Conservation (phyloP, 2,113 vertebrate genomes). For the Hirundichthys speculiger region DNA sequence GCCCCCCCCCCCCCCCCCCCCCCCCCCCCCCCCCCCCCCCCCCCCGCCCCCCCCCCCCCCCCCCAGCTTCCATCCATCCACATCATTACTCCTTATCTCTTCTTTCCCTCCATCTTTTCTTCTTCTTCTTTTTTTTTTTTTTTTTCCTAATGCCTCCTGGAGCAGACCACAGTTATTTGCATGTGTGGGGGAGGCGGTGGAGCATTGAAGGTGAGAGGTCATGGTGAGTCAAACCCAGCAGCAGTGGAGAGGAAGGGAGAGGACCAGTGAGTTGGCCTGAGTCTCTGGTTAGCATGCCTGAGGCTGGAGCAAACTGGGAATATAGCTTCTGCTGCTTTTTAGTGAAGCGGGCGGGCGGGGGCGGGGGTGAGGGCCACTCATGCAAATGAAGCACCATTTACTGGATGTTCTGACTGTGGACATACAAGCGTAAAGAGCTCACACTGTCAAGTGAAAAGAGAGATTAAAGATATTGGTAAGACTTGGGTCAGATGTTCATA, state of each 20-base stretch:
- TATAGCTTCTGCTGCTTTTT: slow-evolving; percentile 57
- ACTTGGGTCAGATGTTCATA: neutral
- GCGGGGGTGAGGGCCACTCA: slow-evolving; percentile 65
- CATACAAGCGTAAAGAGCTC: slow-evolving; percentile 40
- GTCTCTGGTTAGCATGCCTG: slow-evolving; percentile 70
- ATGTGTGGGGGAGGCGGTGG: slow-evolving; percentile 80
- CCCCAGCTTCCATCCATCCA: slow-evolving; percentile 30
- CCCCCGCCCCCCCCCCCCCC: slow-evolving; percentile 14
- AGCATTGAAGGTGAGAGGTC: slow-evolving; percentile 76
- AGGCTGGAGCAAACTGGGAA: slow-evolving; percentile 71
- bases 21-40: slow-evolving; percentile 12
- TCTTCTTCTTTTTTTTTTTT: slow-evolving; percentile 43
- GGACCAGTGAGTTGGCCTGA: slow-evolving; percentile 67
- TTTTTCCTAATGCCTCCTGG: slow-evolving; percentile 68
- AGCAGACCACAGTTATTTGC: slow-evolving; percentile 74
- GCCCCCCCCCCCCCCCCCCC: slow-evolving; percentile 15
- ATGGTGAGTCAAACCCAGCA: slow-evolving; percentile 78
- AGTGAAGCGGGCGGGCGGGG: slow-evolving; percentile 53
- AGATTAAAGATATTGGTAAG: slow-evolving; percentile 28
- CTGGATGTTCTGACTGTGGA: slow-evolving; percentile 47
- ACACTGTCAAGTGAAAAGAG: slow-evolving; percentile 37
- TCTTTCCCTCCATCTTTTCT: slow-evolving; percentile 56
- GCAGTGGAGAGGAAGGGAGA: slow-evolving; percentile 74
- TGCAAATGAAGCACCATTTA: slow-evolving; percentile 73
- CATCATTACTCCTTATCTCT: slow-evolving; percentile 48